Evolutionary conservation across 2,113 vertebrate genomes (phyloP).

Genomic region (human (Homo sapiens)): DNA sequence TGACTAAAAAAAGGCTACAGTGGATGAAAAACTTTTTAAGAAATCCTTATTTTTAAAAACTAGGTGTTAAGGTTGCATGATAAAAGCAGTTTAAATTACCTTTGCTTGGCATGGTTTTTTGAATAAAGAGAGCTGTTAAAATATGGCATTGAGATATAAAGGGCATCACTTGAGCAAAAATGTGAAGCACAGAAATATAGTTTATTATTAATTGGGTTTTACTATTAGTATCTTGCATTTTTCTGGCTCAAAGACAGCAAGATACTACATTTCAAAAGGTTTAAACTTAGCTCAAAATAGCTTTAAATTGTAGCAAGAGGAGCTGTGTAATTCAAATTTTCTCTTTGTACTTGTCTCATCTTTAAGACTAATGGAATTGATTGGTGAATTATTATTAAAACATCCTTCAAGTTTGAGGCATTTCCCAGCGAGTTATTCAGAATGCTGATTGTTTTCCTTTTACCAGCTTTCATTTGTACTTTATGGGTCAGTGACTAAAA

Average conservation of each 20-base stretch:
- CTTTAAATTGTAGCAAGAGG: conserved; percentile 27
- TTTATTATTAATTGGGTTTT: conserved; percentile 34
- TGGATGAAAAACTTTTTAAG: no score
- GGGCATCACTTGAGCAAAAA: background rate
- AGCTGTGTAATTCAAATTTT: conserved; percentile 24
- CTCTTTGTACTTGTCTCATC: conserved; percentile 3
- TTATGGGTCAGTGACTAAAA: conserved; percentile 71
- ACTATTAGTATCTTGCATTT: conserved; percentile 24
- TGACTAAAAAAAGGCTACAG: background rate
- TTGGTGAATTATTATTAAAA: conserved; percentile 60
- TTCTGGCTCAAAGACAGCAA: conserved; percentile 12
- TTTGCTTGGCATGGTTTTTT: background rate
- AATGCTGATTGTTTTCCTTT: conserved; percentile 65
- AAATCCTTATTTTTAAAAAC: background rate
- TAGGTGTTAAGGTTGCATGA: background rate
- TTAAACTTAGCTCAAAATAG: conserved; percentile 38
- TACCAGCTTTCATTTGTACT: conserved; percentile 68
- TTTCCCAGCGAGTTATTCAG: conserved; percentile 65
- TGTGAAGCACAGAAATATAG: background rate
- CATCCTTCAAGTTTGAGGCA: conserved; percentile 39
- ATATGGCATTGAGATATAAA: conserved; percentile 9
- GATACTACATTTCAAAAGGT: background rate
- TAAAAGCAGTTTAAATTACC: background rate
- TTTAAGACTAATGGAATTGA: conserved; percentile 48
- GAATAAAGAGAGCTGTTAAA: background rate